These are phyloP conservation scores for Antheraea mylitta DNA, from an alignment of 1,140 invertebrate genomes.

Conservation along the genomic window DNA sequence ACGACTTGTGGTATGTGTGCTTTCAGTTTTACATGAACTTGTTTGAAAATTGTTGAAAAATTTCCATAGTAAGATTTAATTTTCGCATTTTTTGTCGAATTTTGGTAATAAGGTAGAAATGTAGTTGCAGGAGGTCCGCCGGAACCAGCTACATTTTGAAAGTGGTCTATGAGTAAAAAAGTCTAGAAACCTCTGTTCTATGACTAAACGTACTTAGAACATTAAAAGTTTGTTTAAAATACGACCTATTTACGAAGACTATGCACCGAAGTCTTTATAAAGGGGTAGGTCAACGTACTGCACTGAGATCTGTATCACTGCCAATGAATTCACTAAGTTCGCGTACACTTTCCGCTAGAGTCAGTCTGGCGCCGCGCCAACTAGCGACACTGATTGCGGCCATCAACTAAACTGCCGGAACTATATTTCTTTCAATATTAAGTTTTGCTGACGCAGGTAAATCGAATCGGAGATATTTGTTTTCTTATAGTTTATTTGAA, in stretches of 20 bases:
- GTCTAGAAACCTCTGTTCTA: no score
- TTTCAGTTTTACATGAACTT: no score
- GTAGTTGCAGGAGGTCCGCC: no score
- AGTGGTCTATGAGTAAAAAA: no score
- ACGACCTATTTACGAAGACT: not conserved
- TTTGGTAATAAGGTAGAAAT: no score
- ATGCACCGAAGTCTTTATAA: slow-evolving; percentile 2
- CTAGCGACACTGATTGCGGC: slow-evolving; percentile 39
- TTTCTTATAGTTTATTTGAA: not conserved
- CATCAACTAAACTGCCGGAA: slow-evolving; percentile 45
- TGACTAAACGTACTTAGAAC: not conserved
- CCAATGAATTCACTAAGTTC: slow-evolving; percentile 48
- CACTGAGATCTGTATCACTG: slow-evolving; percentile 36
- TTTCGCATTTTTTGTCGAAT: no score
- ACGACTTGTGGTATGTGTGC: no score
- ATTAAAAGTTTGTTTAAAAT: not conserved
- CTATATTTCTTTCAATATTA: slow-evolving; percentile 42
- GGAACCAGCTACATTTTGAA: no score
- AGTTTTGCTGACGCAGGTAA: slow-evolving; percentile 17
- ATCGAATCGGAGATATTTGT: not conserved
- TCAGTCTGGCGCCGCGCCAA: slow-evolving; percentile 38
- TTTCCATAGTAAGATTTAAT: no score
- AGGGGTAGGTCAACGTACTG: slow-evolving; percentile 7
- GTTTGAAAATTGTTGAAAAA: no score
- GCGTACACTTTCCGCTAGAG: slow-evolving; percentile 29